Evolutionary conservation across 23 tunicate species (phyloP).

Genomic region (Corella eumyota): DNA sequence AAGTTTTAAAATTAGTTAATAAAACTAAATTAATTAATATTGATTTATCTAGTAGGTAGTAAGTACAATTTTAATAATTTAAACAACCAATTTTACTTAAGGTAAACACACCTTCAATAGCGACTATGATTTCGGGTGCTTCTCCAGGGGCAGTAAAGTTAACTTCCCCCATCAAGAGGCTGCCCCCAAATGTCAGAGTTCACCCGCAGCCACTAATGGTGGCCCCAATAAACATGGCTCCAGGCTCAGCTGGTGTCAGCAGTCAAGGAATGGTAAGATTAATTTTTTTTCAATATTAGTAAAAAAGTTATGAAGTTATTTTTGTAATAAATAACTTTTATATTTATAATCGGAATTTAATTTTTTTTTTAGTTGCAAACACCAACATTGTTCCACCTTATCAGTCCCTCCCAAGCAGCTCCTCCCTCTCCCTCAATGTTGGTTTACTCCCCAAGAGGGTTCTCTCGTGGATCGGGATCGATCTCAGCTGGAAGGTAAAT

Average conservation of each 20-base stretch:
- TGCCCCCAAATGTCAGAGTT: constrained; percentile 15
- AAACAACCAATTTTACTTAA: background rate
- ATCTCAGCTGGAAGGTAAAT: constrained; percentile 49
- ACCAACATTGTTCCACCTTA: constrained; percentile 59
- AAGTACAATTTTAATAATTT: background rate
- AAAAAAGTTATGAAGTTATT: too few relatives aligned
- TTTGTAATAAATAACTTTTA: too few relatives aligned
- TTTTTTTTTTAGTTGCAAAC: constrained; percentile 45
- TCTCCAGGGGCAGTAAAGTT: constrained; percentile 8
- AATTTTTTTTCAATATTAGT: too few relatives aligned
- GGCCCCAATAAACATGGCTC: constrained; percentile 30
- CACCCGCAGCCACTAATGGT: constrained; percentile 35
- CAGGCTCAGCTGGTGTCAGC: too few relatives aligned
- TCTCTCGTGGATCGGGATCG: constrained; percentile 27
- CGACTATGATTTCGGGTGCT: background rate
- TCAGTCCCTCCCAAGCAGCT: constrained; percentile 67
- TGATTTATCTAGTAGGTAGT: background rate
- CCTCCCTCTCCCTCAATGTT: constrained; percentile 59
- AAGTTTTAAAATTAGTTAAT: background rate
- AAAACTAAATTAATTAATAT: background rate
- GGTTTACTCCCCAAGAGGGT: constrained; percentile 35
- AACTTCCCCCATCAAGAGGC: constrained; percentile 19
- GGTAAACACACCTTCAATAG: constrained; percentile 58
- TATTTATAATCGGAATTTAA: too few relatives aligned
- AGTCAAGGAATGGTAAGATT: too few relatives aligned